A percentile compares a stretch with the other conserved stretches of the same genome.
Conservation (phyloP, 1,140 invertebrate genomes). For the Ganaspis sp. region DNA sequence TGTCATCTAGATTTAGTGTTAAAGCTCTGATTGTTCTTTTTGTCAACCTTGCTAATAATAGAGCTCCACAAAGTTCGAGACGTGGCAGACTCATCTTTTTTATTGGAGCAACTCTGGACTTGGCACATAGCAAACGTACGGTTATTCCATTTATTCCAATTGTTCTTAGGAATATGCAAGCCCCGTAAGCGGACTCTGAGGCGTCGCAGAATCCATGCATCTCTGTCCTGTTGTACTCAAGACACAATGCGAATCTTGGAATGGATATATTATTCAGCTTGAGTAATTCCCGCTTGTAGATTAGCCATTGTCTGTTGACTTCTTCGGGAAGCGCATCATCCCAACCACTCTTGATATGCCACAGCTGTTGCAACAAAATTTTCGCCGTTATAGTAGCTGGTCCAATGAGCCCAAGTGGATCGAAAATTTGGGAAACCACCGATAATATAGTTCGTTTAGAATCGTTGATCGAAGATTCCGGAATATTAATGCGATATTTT, state of each 20-base stretch:
- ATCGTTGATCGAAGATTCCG: too few species aligned
- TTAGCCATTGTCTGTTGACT: slow-evolving; percentile 47
- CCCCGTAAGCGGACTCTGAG: slow-evolving; percentile 56
- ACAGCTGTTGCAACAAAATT: slow-evolving; percentile 41
- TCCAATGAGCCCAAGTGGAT: slow-evolving; percentile 43
- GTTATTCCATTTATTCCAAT: not conserved
- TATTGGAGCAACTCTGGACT: slow-evolving; percentile 18
- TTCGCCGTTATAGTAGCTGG: slow-evolving; percentile 38
- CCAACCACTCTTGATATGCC: slow-evolving; percentile 17
- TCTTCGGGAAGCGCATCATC: slow-evolving; percentile 34
- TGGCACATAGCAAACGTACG: slow-evolving; percentile 11
- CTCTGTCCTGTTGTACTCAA: slow-evolving; percentile 40
- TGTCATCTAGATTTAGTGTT: not conserved
- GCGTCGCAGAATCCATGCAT: slow-evolving; percentile 65
- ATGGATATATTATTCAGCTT: slow-evolving; percentile 46
- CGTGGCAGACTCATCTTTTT: slow-evolving; percentile 48
- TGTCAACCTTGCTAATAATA: slow-evolving; percentile 63
- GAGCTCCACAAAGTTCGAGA: slow-evolving; percentile 73
- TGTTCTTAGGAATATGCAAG: slow-evolving; percentile 45
- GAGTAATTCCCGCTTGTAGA: slow-evolving; percentile 35
- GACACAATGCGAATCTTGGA: slow-evolving; percentile 39
- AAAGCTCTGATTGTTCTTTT: slow-evolving; percentile 44
- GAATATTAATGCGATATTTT: too few species aligned
- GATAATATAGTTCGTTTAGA: slow-evolving; percentile 40
- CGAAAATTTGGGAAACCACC: slow-evolving; percentile 37